Evolutionary conservation across 2,797 vertebrate genomes (phyloP), one percentile per base, ranked within the genome.

Genomic region (Diplodus sargus): DNA sequence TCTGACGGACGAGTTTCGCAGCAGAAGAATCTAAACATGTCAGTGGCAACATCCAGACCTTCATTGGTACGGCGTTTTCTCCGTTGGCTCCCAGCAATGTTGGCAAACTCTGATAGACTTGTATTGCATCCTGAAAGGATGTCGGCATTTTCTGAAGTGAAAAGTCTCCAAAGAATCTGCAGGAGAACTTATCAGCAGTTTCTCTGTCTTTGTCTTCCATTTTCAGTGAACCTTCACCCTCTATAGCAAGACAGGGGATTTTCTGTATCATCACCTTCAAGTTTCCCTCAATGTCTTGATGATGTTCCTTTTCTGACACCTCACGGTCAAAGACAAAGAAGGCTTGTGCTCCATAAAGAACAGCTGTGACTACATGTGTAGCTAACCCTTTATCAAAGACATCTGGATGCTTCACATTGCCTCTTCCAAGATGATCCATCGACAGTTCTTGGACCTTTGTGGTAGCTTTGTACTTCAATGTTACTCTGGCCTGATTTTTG

Each of bases 111-210:
- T 84, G 66, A 34, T 90, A 93, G 47, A 90, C 72, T 54, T 84
- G 59, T 2, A 91, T 60, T 3, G 89, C 89, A 16, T 87, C 87
- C 39, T 80, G 13, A 75, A 78, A 90, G 1, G 87, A 70, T 8
- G 73, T 58, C 1, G 91, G 88, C 25, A 39, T 53, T 25, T 65
- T 72, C 5, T 70, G 0, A 14, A 89, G 81, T 1, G 3, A 43
- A 13, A 94, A 92, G 76, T 94, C 93, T 28, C 92, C 92, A 25
- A 53, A 39, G 23, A 93, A 94, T 20, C 49, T 93, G 48, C 93
- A 93, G 10, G 86, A 91, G n/a, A 94, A 90, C n/a, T 76, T 91
- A 0, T 91, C 39, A 3, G 60, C 75, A 1, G 43, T 28, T 58
- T 39, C 22, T 15, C 0, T 83, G 5, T 91, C 89, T 25, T 2